Base-by-base conservation (phyloP, 2,888 invertebrate species). In the Patella pellucida region DNA sequence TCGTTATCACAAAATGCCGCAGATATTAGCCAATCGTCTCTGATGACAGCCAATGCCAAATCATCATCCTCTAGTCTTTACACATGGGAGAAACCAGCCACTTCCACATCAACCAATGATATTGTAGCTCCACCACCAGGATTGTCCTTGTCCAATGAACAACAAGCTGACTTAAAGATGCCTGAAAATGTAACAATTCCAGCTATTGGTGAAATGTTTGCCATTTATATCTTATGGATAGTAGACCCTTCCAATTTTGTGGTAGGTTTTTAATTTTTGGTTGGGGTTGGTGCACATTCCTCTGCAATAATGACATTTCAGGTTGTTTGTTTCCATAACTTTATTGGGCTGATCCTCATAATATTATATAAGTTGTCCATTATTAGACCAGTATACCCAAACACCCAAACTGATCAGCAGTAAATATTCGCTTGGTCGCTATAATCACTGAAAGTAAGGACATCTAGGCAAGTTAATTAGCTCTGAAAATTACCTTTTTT, bases 161-260 rank as follows among this genome's bases (percentile, higher is more conserved):
- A 41, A 41, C 41, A 41, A 41, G 7, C 5, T 41, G 41, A 41
- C 41, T 41, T 41, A 41, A 41, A 41, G 41, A 69, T 73, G 31
- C 80, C 80, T 4, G 69, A 54, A 51, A 67, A 68, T 15, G 77
- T 75, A 31, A 62, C 74, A 52, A 73, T 85, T 56, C 85, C 86
- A 5, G 50, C 72, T 4, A 73, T 78, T 1, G 84, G 84, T 52
- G 76, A 79, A 41, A 85, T 83, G 78, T 71, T 82, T 23, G 84
- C 83, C 73, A 77, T 85, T n/a, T 84, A 83, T 78, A 81, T 86
- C 9, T 76, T 77, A 51, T 81, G 76, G 75, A 79, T 83, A 2
- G 73, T 78, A 68, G 83, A 85, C 74, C 87, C 87, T 0, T 77
- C 80, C 12, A 85, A 85, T 71, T 87, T 87, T 83, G 81, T 83